phyloP scores from a whole-genome alignment of 2,888 invertebrate species.

The Willowsia nigromaculata region DNA sequence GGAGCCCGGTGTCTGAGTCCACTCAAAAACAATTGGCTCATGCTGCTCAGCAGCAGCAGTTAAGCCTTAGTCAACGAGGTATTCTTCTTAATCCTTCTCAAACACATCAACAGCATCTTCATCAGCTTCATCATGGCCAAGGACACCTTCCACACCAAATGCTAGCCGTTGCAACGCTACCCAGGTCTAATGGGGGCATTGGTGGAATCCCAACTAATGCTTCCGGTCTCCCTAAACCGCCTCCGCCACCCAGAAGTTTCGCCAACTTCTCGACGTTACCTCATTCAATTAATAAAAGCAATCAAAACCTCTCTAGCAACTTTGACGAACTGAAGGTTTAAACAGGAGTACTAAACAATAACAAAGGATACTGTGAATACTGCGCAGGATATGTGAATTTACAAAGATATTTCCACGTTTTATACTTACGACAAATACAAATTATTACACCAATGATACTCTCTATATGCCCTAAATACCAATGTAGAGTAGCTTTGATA shows the following conservation, averaged over 20 bases:
- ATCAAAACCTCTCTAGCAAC: conserved; percentile 67
- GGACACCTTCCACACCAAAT: conserved; percentile 46
- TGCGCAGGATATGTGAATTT: neutral
- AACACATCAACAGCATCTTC: conserved; percentile 68
- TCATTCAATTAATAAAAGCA: conserved; percentile 70
- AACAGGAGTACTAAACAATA: conserved; percentile 37
- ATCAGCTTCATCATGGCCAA: conserved; percentile 66
- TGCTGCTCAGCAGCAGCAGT: conserved; percentile 68
- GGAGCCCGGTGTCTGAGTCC: conserved; percentile 59
- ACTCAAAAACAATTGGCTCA: conserved; percentile 63
- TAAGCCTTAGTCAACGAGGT: conserved; percentile 76
- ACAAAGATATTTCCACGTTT: conserved; percentile 53
- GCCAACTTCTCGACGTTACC: conserved; percentile 77
- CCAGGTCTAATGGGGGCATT: conserved; percentile 73
- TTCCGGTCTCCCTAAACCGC: conserved; percentile 74
- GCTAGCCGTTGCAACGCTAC: conserved; percentile 73
- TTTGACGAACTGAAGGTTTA: conserved; percentile 78
- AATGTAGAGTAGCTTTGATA: neutral
- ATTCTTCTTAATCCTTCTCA: conserved; percentile 76
- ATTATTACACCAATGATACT: neutral
- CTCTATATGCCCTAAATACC: neutral
- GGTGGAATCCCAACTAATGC: conserved; percentile 42
- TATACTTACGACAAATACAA: conserved; percentile 25
- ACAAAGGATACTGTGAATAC: neutral
- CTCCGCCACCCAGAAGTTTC: conserved; percentile 76